phyloP scores from a whole-genome alignment of 2,888 invertebrate genomes.

The Pandemis cinnamomeana region DNA sequence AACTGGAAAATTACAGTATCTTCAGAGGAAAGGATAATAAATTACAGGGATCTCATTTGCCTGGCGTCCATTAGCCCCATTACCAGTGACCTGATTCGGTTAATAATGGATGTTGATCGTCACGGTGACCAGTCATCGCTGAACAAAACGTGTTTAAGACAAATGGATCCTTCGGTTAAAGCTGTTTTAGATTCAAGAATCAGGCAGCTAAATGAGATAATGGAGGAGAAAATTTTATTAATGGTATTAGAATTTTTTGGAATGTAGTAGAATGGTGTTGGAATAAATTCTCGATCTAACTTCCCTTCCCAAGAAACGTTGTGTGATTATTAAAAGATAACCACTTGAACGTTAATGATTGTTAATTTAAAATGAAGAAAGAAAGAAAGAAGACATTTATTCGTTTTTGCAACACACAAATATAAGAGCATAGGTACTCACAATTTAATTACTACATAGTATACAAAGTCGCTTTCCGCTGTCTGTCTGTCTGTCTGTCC shows the following conservation, averaged over 20 bases:
- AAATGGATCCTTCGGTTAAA: background rate
- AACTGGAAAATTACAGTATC: background rate
- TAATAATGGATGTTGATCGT: slow-evolving; percentile 4
- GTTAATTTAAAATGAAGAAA: too few species aligned
- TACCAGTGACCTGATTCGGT: background rate
- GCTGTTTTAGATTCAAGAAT: background rate
- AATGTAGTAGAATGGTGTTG: background rate
- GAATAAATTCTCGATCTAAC: background rate
- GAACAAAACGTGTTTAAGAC: background rate
- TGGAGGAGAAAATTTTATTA: background rate
- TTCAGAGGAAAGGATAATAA: background rate
- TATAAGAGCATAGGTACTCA: too few species aligned
- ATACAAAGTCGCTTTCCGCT: too few species aligned
- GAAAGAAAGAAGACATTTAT: too few species aligned
- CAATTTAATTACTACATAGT: too few species aligned
- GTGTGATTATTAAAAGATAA: too few species aligned
- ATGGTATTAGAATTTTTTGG: background rate
- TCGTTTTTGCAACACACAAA: too few species aligned
- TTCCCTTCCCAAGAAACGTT: background rate
- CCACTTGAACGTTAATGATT: too few species aligned
- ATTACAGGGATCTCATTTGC: background rate
- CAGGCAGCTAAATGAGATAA: background rate
- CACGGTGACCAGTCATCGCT: background rate
- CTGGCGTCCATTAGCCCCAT: background rate
- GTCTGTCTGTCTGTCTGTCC: too few species aligned